Evolutionary conservation across 2,888 invertebrate species (phyloP), one percentile per base, ranked within the genome.

Genomic region (Sminthurinus aureus): DNA sequence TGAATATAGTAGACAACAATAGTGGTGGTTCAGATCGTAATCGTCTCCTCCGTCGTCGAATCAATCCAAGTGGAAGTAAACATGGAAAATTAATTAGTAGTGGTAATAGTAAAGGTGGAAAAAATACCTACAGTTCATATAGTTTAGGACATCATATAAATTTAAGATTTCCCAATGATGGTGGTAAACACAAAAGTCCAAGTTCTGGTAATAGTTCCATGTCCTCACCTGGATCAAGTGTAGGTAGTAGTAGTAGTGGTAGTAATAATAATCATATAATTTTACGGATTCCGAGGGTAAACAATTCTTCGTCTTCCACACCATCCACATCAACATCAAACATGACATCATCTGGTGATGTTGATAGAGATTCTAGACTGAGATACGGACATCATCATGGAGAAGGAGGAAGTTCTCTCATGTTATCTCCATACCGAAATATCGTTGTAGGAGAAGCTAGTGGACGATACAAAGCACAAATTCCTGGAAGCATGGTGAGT

Each of bases 21-120:
- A n/a, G 8, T 26, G 50, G 22, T 13, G 78, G 78, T 67, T 38
- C 58, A 38, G 84, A 24, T 81, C 26, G 87, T 84, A 73, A 86
- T 86, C 77, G 88, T 84, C 71, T 87, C 81, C 3, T 82, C 50
- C 82, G 86, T 50, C 86, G 86, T 50, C 69, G 77, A 51, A 67
- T 77, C 38, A 81, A 81, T 51, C 83, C 66, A 22, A 58, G 15
- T 26, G 15, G 15, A 11, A 24, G 73, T 15, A 73, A 26, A 24
- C 15, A 58, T 58, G 58, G 58, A 13, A 76, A 75, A 75, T 50
- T 75, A 4, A 51, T 38, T 20, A 20, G 67, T 20, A n/a, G 67
- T 18, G n/a, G n/a, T 67, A 11, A 18, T 11, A 20, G 20, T 11
- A 69, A 15, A 24, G 22, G 24, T 24, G 24, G 24, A 26, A 24